These are phyloP conservation scores for Nyctalus aviator DNA, from an alignment of 2,797 vertebrate species.

Conservation along the genomic window DNA sequence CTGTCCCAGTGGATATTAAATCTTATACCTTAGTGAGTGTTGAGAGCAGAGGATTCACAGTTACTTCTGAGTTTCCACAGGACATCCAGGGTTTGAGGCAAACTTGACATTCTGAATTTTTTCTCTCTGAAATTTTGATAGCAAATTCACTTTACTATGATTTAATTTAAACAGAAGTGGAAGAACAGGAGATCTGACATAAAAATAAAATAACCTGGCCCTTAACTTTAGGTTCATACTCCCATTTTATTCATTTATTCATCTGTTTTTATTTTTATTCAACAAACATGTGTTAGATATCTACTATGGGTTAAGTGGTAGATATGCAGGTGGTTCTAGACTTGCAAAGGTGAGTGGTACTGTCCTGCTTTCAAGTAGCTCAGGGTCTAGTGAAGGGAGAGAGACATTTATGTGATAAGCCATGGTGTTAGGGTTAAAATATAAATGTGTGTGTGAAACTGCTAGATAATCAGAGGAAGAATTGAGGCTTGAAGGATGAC, in stretches of 20 bases:
- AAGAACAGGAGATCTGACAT: background rate
- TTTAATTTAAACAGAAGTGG: background rate
- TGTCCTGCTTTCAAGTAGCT: background rate
- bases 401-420: background rate
- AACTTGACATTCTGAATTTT: background rate
- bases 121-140: background rate
- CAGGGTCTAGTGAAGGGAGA: background rate
- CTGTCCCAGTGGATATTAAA: background rate
- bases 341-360: background rate
- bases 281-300: background rate
- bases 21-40: background rate
- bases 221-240: background rate
- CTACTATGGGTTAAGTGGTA: background rate
- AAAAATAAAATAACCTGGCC: background rate
- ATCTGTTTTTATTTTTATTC: conserved; percentile 3
- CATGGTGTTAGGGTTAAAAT: background rate
- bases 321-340: background rate
- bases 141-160: background rate
- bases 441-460: background rate
- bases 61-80: background rate
- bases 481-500: background rate
- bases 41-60: background rate
- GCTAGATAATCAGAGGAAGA: conserved; percentile 1
- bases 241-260: background rate
- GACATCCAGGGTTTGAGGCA: background rate